These are phyloP conservation scores for Synanceia verrucosa DNA, from an alignment of 2,797 vertebrate genomes.

Conservation along the genomic window DNA sequence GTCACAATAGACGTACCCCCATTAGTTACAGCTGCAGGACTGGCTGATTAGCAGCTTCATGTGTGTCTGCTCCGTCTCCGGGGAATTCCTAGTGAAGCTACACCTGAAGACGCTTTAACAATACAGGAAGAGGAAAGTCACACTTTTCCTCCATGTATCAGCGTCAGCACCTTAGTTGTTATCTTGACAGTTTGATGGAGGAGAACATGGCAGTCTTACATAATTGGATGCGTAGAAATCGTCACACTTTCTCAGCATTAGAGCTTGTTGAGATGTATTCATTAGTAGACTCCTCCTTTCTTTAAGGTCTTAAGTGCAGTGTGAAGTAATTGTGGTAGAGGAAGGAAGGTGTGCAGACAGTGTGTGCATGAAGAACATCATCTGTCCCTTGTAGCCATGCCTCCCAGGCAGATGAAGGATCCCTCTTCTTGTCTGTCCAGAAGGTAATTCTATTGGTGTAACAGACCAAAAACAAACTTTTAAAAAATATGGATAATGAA, in stretches of 20 bases:
- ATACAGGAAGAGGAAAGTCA: not conserved
- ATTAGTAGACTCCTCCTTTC: not conserved
- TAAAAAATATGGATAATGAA: too few relatives aligned
- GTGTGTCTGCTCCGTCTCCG: slow-evolving; percentile 2
- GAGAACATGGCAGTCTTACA: not conserved
- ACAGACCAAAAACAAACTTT: too few relatives aligned
- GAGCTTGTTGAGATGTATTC: not conserved
- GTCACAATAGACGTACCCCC: slow-evolving; percentile 14
- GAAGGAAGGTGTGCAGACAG: too few relatives aligned
- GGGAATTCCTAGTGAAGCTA: not conserved
- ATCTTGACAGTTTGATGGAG: slow-evolving; percentile 3
- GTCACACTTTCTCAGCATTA: not conserved
- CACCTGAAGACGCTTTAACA: not conserved
- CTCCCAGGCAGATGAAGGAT: too few relatives aligned
- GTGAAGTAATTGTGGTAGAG: not conserved
- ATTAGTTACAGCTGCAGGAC: slow-evolving; percentile 13
- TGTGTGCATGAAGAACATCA: too few relatives aligned
- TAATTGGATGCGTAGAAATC: slow-evolving; percentile 6
- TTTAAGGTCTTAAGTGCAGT: not conserved
- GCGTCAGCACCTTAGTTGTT: not conserved
- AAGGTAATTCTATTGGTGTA: too few relatives aligned
- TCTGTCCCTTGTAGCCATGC: too few relatives aligned
- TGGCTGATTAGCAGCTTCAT: slow-evolving; percentile 13
- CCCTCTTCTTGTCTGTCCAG: too few relatives aligned
- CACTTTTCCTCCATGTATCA: not conserved